Conservation (phyloP, 2,888 invertebrate genomes). For the Ernsta delagoae region DNA sequence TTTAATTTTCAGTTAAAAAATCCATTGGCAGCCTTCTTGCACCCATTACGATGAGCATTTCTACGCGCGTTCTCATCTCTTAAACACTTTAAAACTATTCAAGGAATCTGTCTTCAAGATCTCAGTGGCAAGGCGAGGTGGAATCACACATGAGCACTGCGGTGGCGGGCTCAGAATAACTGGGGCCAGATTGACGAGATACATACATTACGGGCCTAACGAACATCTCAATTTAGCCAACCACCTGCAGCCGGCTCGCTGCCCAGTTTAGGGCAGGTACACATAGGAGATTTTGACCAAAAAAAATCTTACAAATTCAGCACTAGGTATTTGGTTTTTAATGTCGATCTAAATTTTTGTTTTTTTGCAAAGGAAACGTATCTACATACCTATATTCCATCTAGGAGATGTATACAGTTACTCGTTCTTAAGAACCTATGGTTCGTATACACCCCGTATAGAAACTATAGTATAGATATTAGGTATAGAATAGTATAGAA, state of each 20-base stretch:
- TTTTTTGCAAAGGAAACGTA: no score
- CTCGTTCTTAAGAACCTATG: no score
- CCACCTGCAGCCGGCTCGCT: slow-evolving; percentile 50
- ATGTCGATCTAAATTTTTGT: no score
- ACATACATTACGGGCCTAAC: slow-evolving; percentile 60
- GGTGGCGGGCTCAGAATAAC: slow-evolving; percentile 55
- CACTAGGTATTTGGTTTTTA: no score
- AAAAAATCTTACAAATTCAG: not conserved
- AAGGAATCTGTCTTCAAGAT: slow-evolving; percentile 24
- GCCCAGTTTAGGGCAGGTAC: slow-evolving; percentile 34
- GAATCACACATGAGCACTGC: slow-evolving; percentile 44
- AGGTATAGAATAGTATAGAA: no score
- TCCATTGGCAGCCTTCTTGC: no score
- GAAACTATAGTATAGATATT: no score
- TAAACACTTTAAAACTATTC: slow-evolving; percentile 24
- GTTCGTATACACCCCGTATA: no score
- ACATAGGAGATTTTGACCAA: not conserved
- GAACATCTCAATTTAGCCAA: slow-evolving; percentile 61
- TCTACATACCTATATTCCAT: no score
- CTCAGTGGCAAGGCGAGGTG: slow-evolving; percentile 40
- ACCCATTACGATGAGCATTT: not conserved
- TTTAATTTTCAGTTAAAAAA: not conserved
- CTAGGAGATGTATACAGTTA: no score
- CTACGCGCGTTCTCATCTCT: not conserved
- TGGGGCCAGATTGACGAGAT: slow-evolving; percentile 57